phyloP scores from a whole-genome alignment of 1,140 invertebrate genomes.

The Eurosta solidaginis region DNA sequence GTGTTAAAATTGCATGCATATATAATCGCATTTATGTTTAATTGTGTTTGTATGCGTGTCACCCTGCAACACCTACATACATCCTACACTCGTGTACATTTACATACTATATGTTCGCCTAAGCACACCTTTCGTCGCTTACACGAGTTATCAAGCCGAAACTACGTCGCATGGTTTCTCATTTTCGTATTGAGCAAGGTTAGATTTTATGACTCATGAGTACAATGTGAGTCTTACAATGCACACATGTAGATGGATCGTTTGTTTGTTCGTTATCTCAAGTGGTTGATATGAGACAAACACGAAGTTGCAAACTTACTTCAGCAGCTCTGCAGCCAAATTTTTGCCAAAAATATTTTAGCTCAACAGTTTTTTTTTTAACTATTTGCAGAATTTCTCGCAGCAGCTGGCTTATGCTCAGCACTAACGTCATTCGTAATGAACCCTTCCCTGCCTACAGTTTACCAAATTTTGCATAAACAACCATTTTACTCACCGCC shows the following conservation, averaged over 20 bases:
- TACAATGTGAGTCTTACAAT: no score
- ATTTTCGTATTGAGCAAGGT: conserved; percentile 57
- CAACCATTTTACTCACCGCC: background rate
- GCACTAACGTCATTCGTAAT: no score
- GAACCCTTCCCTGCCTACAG: background rate
- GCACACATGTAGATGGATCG: no score
- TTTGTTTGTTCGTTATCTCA: no score
- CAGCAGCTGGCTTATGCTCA: no score
- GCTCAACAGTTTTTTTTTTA: no score
- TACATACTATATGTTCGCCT: background rate
- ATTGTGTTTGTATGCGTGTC: background rate
- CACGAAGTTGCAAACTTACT: no score
- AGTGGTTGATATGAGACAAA: no score
- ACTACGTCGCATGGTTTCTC: conserved; percentile 56
- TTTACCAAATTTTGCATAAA: background rate
- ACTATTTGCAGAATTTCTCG: no score
- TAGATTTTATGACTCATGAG: conserved; percentile 40
- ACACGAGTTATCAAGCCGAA: conserved; percentile 57
- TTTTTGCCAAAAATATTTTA: no score
- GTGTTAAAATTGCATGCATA: background rate
- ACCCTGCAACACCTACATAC: background rate
- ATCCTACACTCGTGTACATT: background rate
- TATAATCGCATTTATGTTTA: background rate
- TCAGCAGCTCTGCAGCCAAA: no score
- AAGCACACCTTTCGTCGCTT: background rate